These are phyloP conservation scores for Belonocnema kinseyi DNA, from an alignment of 1,140 invertebrate species.

Conservation along the genomic window DNA sequence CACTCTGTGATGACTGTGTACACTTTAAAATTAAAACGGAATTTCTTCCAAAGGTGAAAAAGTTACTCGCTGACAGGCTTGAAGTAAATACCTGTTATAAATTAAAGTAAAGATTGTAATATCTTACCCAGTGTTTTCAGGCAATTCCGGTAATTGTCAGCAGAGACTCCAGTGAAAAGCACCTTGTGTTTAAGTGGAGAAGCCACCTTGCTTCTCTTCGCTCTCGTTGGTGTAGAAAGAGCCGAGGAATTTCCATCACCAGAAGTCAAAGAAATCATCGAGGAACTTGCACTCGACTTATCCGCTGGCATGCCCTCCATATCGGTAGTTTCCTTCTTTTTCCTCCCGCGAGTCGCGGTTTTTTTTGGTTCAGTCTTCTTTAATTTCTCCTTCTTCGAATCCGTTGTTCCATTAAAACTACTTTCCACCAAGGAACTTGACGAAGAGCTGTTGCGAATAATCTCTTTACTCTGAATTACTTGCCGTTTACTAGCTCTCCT, in stretches of 20 bases:
- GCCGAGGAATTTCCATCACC: conserved; percentile 17
- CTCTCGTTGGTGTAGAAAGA: conserved; percentile 20
- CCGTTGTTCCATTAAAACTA: not conserved
- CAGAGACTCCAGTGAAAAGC: conserved; percentile 40
- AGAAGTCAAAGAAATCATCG: not conserved
- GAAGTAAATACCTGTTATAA: not conserved
- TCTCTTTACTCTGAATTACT: not conserved
- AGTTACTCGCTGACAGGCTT: too few relatives aligned
- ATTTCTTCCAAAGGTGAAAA: too few relatives aligned
- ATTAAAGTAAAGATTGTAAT: not conserved
- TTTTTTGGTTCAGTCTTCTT: conserved; percentile 3
- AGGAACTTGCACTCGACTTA: not conserved
- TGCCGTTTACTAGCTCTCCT: not conserved
- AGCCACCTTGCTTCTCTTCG: not conserved
- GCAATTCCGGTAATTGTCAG: conserved; percentile 29
- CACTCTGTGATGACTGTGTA: too few relatives aligned
- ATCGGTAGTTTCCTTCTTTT: not conserved
- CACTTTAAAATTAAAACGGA: too few relatives aligned
- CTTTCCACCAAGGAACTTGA: not conserved
- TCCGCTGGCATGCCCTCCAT: not conserved
- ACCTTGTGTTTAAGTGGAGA: conserved; percentile 35
- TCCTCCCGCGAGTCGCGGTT: conserved; percentile 10
- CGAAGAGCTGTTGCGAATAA: not conserved
- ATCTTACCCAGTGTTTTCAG: conserved; percentile 42
- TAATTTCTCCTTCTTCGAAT: not conserved